Evolutionary conservation across 2,888 invertebrate species (phyloP), one percentile per base, ranked within the genome.

Genomic region (Tholera decimalis): DNA sequence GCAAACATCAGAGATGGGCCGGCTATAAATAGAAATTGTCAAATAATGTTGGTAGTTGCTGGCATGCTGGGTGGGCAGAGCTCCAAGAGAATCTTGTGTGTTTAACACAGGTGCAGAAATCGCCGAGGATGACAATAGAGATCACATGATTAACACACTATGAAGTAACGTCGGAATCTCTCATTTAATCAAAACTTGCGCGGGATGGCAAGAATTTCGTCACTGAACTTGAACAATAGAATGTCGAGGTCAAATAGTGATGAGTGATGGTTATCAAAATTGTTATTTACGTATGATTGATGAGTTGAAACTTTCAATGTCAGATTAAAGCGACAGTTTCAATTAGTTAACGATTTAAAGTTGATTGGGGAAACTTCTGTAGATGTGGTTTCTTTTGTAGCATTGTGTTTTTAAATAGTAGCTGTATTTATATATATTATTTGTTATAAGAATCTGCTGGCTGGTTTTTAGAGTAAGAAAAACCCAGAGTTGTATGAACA

Each of bases 41-140:
- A 59, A 75, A 62, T 72, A 43, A 56, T 80, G 47, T 75, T 55
- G 22, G 61, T 58, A 49, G 41, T 39, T 28, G 62, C 73, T 76
- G 76, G 69, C 78, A 80, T 47, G 49, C 9, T 18, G 54, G 47
- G 56, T 73, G 80, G 78, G 80, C 80, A 75, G 37, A 9, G 57
- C 66, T 79, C 80, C 79, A 79, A 69, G 26, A 63, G n/a, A n/a
- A n/a, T n/a, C 18, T 50, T 11, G 20, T 43, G 9, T 63, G 15
- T 43, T 41, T 37, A 46, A 43, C 33, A 53, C 56, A 74, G 71
- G 63, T 64, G 74, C 46, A 65, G 35, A 61, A 7, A 56, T 49
- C 20, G 41, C 44, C 37, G 54, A 47, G n/a, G 61, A 71, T 50
- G 35, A 61, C 64, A 62, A 62, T 59, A 49, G 30, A 11, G 54